Evolutionary conservation across 2,797 vertebrate species (phyloP).

Genomic region (Erithacus rubecula): DNA sequence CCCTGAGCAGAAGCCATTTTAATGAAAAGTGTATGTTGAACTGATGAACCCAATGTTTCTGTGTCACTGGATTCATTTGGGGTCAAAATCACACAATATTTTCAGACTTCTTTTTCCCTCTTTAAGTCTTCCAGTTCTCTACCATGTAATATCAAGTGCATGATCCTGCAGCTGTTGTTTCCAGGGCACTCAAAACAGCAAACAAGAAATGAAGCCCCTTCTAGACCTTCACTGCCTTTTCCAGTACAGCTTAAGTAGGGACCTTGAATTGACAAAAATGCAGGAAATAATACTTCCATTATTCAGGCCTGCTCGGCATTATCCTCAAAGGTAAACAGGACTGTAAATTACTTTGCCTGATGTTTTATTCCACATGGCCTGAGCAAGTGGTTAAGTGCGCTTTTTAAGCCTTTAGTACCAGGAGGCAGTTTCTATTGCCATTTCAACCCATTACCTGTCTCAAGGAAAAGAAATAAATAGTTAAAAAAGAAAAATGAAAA

Average conservation of each 20-base stretch:
- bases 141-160: background rate
- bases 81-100: conserved; percentile 38
- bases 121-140: background rate
- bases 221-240: conserved; percentile 48
- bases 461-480: conserved; percentile 37
- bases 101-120: background rate
- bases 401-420: conserved; percentile 62
- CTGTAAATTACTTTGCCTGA: conserved; percentile 60
- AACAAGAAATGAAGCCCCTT: conserved; percentile 45
- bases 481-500: background rate
- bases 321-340: conserved; percentile 66
- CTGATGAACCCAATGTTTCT: conserved; percentile 26
- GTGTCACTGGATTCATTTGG: conserved; percentile 26
- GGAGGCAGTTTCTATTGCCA: conserved; percentile 54
- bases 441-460: conserved; percentile 69
- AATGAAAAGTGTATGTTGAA: conserved; percentile 48
- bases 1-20: conserved; percentile 22
- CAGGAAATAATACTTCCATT: conserved; percentile 65
- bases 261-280: conserved; percentile 55
- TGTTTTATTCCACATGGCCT: conserved; percentile 65
- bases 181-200: conserved; percentile 28
- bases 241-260: conserved; percentile 42
- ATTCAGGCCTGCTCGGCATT: conserved; percentile 56
- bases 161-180: background rate
- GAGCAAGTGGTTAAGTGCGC: conserved; percentile 73